phyloP scores from a whole-genome alignment of 2,888 invertebrate species.

The Andrena minutula region DNA sequence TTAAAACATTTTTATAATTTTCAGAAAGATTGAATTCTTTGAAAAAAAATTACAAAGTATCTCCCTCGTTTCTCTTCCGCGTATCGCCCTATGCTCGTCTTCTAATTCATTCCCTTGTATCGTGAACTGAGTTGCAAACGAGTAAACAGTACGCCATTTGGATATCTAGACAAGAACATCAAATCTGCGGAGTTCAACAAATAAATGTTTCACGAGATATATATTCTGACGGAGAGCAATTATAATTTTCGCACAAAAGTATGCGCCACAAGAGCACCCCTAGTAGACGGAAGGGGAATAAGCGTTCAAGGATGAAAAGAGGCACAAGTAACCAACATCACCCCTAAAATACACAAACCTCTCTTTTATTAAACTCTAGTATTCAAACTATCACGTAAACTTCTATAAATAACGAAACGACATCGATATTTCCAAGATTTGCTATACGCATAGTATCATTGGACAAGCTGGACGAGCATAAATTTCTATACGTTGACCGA shows the following conservation, averaged over 20 bases:
- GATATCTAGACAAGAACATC: neutral
- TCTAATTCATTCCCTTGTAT: neutral
- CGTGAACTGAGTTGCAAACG: slow-evolving; percentile 18
- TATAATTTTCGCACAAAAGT: neutral
- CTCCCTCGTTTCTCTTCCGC: too few species aligned
- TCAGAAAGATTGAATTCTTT: too few species aligned
- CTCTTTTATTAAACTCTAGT: neutral
- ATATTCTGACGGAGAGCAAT: slow-evolving; percentile 23
- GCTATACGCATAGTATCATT: neutral
- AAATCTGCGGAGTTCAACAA: slow-evolving; percentile 25
- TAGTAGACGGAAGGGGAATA: neutral
- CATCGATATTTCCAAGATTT: neutral
- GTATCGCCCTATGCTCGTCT: too few species aligned
- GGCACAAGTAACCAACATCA: slow-evolving; percentile 14
- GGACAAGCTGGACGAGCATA: too few species aligned
- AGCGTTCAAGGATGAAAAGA: neutral
- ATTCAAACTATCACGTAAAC: neutral
- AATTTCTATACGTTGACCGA: neutral
- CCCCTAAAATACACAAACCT: neutral
- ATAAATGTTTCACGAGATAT: slow-evolving; percentile 24
- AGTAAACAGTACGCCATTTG: slow-evolving; percentile 20
- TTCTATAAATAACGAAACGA: neutral
- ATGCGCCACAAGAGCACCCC: slow-evolving; percentile 43
- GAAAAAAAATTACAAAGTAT: too few species aligned
- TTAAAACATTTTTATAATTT: too few species aligned